Evolutionary conservation across 2,113 vertebrate species (phyloP), one percentile per base, ranked within the genome.

Genomic region (Grammomys dolichurus): DNA sequence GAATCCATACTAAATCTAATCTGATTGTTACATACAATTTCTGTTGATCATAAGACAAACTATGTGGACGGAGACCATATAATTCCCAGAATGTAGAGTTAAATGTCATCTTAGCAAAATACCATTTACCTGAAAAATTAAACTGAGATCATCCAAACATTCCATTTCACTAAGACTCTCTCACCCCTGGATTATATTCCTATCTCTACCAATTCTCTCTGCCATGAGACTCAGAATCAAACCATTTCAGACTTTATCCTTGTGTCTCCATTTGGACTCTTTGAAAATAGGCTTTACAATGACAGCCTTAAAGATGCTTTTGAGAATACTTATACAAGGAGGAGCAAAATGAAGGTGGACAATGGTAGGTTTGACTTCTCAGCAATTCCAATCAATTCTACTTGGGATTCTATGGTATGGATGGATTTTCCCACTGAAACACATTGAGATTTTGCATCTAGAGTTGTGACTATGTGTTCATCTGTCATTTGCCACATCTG

Each of bases 31-130:
- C 13, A 31, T 26, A 6, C 43, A 36, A 36, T 11, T 86, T 77
- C 22, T 54, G 2, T 12, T 72, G 3, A 1, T 14, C 28, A 0
- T 20, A 60, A 7, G 4, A 1, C 24, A 40, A 46, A 11, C 5
- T 77, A 17, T 58, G 31, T 3, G 22, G 11, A 0, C 63, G 4
- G 1, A 70, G 4, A 28, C 12, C 9, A 51, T 7, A 81, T 8
- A 70, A 51, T 65, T 80, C 26, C 46, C 46, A 60, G 7, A 14
- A 87, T 20, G 16, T 17, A 4, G 7, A 43, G 33, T 6, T 28
- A 40, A 87, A 24, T 33, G 7, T 43, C 28, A 12, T 56, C 4
- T 63, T 33, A 70, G 70, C 51, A 70, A 36, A 5, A 16, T 3
- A 65, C 31, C 0, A 40, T 75, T 3, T 4, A 48, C 28, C 11